These are phyloP conservation scores for Triplophysa tibetana DNA, from an alignment of 2,113 vertebrate species.

Conservation along the genomic window DNA sequence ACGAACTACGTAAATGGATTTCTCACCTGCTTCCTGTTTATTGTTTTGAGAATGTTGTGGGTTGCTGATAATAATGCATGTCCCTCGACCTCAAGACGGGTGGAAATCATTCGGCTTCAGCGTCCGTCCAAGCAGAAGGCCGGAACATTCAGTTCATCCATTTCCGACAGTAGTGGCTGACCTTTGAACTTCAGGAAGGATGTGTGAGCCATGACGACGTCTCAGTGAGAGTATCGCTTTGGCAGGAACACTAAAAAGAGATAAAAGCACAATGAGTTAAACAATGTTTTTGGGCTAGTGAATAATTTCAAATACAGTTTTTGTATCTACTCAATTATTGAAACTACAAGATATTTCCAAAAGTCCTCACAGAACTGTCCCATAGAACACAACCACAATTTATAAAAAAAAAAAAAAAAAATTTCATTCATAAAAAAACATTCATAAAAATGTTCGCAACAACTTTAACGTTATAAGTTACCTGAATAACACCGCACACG, in stretches of 20 bases:
- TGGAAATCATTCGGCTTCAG: conserved; percentile 64
- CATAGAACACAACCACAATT: no score
- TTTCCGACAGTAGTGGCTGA: conserved; percentile 33
- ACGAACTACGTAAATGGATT: conserved; percentile 40
- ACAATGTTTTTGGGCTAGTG: neutral
- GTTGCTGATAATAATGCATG: conserved; percentile 56
- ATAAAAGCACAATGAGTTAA: neutral
- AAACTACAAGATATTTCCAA: no score
- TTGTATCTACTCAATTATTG: no score
- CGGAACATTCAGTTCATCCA: conserved; percentile 39
- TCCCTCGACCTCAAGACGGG: conserved; percentile 56
- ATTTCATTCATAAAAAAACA: no score
- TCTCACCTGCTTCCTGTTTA: conserved; percentile 76
- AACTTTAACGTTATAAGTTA: no score
- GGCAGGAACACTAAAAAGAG: conserved; percentile 24
- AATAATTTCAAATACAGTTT: no score
- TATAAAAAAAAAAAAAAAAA: no score
- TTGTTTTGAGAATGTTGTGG: conserved; percentile 58
- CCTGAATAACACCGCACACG: no score
- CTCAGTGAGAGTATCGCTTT: conserved; percentile 25
- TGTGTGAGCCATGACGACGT: neutral
- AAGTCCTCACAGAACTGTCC: no score
- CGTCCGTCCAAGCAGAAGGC: conserved; percentile 55
- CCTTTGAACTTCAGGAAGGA: conserved; percentile 39
- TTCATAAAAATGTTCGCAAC: no score